phyloP scores from a whole-genome alignment of 2,113 vertebrate species.

The Canis aureus region DNA sequence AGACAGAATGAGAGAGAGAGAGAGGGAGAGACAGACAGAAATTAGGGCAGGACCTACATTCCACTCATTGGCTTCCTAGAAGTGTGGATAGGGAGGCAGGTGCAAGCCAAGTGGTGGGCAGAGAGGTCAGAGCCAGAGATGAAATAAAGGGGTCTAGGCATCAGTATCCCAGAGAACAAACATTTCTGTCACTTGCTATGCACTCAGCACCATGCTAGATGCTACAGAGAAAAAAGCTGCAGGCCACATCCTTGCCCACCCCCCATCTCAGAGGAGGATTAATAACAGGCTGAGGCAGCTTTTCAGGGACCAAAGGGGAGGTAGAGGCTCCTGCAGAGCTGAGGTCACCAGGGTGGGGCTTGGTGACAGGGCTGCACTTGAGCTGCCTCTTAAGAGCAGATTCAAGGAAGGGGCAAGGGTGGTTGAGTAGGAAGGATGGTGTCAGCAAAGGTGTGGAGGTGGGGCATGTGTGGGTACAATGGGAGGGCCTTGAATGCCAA shows the following conservation, averaged over 20 bases:
- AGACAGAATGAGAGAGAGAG: background rate
- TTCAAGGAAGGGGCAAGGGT: background rate
- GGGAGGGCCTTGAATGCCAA: background rate
- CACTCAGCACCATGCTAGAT: no score
- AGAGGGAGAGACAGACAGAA: background rate
- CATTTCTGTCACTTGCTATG: background rate
- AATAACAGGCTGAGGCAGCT: background rate
- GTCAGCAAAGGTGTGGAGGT: background rate
- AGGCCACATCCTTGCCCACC: no score
- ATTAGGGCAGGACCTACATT: background rate
- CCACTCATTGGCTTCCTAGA: background rate
- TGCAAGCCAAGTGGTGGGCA: background rate
- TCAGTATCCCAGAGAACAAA: background rate
- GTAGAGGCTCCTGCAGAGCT: background rate
- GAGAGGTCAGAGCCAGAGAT: background rate
- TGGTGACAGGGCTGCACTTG: background rate
- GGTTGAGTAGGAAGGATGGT: fast-evolving
- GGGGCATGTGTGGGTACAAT: background rate
- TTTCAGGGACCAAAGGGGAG: background rate
- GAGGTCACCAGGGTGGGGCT: background rate
- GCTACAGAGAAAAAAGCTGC: background rate
- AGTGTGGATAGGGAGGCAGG: background rate
- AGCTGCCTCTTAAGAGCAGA: background rate
- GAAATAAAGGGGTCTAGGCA: background rate
- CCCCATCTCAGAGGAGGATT: background rate